Evolutionary conservation across 2,888 invertebrate genomes (phyloP).

Genomic region (Noctua fimbriata): DNA sequence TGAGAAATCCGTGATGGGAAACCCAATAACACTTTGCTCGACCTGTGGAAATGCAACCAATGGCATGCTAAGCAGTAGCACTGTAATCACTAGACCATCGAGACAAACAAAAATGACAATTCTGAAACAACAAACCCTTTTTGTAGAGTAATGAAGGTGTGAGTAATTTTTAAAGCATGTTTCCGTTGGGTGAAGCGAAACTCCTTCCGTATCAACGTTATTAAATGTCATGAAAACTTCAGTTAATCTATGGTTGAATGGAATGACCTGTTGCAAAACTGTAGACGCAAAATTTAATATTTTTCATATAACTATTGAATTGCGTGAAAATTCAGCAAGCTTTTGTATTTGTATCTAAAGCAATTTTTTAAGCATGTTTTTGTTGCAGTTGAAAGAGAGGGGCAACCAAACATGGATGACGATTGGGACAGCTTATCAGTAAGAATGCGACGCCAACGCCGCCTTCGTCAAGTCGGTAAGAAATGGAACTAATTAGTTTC

Average conservation of each 20-base stretch:
- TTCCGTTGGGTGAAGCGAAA: conserved; percentile 1
- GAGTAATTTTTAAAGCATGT: conserved; percentile 1
- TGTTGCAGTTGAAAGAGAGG: conserved; percentile 87
- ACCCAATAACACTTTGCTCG: not conserved
- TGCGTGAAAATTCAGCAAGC: not conserved
- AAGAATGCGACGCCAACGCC: conserved; percentile 92
- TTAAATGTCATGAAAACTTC: not conserved
- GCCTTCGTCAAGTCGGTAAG: conserved; percentile 86
- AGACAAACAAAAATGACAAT: not conserved
- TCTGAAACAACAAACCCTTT: not conserved
- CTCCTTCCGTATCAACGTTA: conserved; percentile 8
- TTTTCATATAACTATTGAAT: no score
- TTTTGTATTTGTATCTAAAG: not conserved
- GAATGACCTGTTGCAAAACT: not conserved
- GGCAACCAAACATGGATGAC: conserved; percentile 92
- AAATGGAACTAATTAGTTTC: conserved; percentile 64
- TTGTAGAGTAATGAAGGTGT: not conserved
- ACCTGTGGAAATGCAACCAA: not conserved
- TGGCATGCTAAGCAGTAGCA: not conserved
- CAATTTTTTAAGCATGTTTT: conserved; percentile 17
- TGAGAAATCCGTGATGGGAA: not conserved
- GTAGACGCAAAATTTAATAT: not conserved
- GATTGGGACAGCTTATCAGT: conserved; percentile 96
- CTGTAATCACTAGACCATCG: not conserved
- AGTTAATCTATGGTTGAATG: not conserved